These are phyloP conservation scores for Agrochola lota DNA, from an alignment of 2,888 invertebrate genomes.

Conservation along the genomic window DNA sequence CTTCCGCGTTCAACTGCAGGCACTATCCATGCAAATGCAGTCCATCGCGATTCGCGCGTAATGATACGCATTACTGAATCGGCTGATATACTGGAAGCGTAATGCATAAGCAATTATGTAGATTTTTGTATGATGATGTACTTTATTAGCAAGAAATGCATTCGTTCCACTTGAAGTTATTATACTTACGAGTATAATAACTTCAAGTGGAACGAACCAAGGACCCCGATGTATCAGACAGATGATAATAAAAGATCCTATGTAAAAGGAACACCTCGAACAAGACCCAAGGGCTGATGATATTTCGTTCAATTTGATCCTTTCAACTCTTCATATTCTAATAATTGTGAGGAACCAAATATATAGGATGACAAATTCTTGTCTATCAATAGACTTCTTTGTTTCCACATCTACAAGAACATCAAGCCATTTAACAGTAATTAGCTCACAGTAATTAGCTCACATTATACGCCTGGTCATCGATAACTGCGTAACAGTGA, in stretches of 20 bases:
- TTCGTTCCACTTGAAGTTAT: neutral
- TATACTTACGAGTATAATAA: neutral
- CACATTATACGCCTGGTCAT: conserved; percentile 23
- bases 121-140: conserved; percentile 25
- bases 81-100: neutral
- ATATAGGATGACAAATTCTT: neutral
- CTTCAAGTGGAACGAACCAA: no score
- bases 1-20: conserved; percentile 16
- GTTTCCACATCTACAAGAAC: conserved; percentile 6
- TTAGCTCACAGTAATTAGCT: conserved; percentile 29
- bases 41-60: neutral
- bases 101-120: conserved; percentile 37
- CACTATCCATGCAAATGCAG: conserved; percentile 23
- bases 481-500: conserved; percentile 20
- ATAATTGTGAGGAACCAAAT: neutral
- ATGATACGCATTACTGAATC: conserved; percentile 14
- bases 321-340: neutral
- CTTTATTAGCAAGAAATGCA: conserved; percentile 18
- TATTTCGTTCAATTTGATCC: neutral
- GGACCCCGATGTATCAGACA: neutral
- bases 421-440: conserved; percentile 24
- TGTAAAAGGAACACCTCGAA: neutral
- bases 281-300: neutral
- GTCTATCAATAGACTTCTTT: conserved; percentile 17
- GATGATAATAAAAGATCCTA: neutral